Evolutionary conservation across 1,140 invertebrate genomes (phyloP), one percentile per base, ranked within the genome.

Genomic region (Drosophila triauraria): DNA sequence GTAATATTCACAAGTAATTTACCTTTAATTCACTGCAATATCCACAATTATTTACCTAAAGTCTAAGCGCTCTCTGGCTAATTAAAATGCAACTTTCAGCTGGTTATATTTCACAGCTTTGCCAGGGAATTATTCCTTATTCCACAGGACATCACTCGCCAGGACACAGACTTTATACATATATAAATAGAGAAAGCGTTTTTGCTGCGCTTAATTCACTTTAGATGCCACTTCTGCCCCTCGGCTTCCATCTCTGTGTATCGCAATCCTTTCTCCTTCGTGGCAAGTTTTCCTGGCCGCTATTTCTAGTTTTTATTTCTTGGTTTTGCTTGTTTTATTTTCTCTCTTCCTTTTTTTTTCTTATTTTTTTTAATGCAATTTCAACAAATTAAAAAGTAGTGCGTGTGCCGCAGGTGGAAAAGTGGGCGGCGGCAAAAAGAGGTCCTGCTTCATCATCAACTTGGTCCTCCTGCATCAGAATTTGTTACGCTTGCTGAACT

Each of bases 361-460:
- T 48, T 64, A 58, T 78, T 75, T 56, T 53, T 69, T 69, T 86
- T 88, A 78, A 87, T 88, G 77, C 80, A 88, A 80, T 87, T 87
- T 83, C 50, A 83, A 75, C 84, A 87, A 90, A 88, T 87, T 88
- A 80, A 87, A 84, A 87, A 88, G 72, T 80, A 62, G 68, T 87
- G 84, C 84, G 77, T 86, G 65, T 57, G 53, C 51, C 30, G 44
- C 53, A 40, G 42, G 40, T 30, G 25, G 38, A 46, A 47, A 47
- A 48, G 35, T 23, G 47, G 42, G 42, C 15, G 32, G 32, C 15
- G 9, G 9, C 27, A 30, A 27, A 6, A 2, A 27, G 27, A 27
- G 32, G 32, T 20, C 8, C 38, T 56, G 30, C 50, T 72, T 53
- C 47, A 61, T 71, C 54, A 47, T 62, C 32, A 35, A 54, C 25